Base-by-base conservation (phyloP, 2,888 invertebrate genomes). In the Sceliomorpha sp. region DNA sequence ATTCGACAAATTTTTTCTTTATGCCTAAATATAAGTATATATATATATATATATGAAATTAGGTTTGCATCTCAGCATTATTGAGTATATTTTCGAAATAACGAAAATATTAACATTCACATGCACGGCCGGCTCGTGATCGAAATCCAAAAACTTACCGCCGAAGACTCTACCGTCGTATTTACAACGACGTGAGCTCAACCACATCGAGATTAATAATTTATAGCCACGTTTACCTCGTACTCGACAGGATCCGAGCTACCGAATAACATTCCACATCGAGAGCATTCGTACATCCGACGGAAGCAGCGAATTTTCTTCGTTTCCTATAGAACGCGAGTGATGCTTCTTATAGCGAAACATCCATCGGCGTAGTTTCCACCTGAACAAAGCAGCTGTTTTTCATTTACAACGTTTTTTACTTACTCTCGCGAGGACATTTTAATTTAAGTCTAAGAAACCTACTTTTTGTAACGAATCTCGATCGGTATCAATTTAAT, bases 141-240 rank as follows among this genome's bases (percentile, higher is more conserved):
- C 51, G 51, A 58, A 66, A 56, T 66, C 67, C 59, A 67, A 67
- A 67, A 67, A 55, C 40, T 55, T 48, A 42, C 48, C 48, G 59
- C 40, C 47, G 10, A 48, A 60, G 59, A 53, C 53, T 67, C 67
- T 53, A 59, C 59, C 55, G 48, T 68, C 60, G 55, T 40, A 60
- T 55, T 68, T 60, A 55, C 55, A 50, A 56, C 45, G 56, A 68
- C 60, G 40, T 51, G 68, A 68, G 56, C 62, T 56, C 62, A 51
- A 62, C 62, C 56, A 62, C 62, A 68, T 62, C 56, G 62, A 36
- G 45, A 62, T 68, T 62, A 62, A 68, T 68, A 62, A 68, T 68
- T 62, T 68, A 68, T 68, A 62, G 56, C 62, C 68, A 68, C 68
- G 68, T 62, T 68, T 62, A 62, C 45, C 44, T 56, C 34, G 45